Conservation (phyloP, 2,113 vertebrate genomes). For the Podarcis muralis region DNA sequence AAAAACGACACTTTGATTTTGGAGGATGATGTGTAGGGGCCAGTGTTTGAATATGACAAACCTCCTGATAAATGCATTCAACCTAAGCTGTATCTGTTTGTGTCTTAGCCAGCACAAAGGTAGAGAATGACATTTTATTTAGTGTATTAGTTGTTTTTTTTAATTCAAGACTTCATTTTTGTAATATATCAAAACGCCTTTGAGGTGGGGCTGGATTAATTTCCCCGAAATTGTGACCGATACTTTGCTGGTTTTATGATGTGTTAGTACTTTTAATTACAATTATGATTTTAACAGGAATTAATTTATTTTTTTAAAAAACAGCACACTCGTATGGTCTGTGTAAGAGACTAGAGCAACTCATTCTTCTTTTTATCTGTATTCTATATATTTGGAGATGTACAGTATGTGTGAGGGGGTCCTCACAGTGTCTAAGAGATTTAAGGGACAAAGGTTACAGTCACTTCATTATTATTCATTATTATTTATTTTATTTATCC, state of each 20-base stretch:
- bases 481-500: background rate
- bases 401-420: background rate
- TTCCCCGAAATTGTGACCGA: background rate
- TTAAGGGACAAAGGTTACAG: background rate
- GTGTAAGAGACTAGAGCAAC: background rate
- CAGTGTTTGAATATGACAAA: background rate
- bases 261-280: background rate
- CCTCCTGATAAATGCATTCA: background rate
- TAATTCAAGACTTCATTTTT: background rate
- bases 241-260: background rate
- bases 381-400: background rate
- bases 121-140: background rate
- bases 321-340: background rate
- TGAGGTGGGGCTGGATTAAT: background rate
- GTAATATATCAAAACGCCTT: background rate
- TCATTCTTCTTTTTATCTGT: background rate
- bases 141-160: background rate
- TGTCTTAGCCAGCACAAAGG: background rate
- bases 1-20: background rate
- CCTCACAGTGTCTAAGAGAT: background rate
- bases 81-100: too few relatives aligned
- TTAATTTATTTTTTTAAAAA: too few relatives aligned
- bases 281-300: background rate
- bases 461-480: too few relatives aligned
- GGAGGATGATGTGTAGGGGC: background rate